Evolutionary conservation across 2,888 invertebrate genomes (phyloP).

Genomic region (Tiliacea citrago): DNA sequence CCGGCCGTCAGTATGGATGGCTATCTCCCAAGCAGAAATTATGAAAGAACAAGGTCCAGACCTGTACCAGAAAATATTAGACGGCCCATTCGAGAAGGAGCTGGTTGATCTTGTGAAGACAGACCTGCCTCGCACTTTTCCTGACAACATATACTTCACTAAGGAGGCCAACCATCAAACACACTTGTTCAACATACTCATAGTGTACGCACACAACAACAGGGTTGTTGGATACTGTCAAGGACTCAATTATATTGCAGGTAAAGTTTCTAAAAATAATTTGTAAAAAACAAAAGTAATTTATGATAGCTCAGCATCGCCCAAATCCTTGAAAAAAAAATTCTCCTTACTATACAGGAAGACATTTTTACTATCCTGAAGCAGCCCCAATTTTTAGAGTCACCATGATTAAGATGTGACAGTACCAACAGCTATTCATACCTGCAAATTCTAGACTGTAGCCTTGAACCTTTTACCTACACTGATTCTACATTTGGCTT

Average conservation of each 20-base stretch:
- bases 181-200: conserved; percentile 95
- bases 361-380: background rate
- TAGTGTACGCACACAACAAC: conserved; percentile 97
- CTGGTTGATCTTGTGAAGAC: conserved; percentile 95
- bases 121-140: conserved; percentile 98
- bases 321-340: background rate
- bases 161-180: conserved; percentile 93
- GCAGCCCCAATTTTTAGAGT: background rate
- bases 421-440: background rate
- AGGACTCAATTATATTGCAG: conserved; percentile 98
- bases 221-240: conserved; percentile 97
- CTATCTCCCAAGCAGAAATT: conserved; percentile 95
- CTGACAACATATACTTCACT: conserved; percentile 98
- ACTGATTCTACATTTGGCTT: conserved; percentile 12
- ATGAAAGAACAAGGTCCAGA: conserved; percentile 92
- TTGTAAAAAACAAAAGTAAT: background rate
- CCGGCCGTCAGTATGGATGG: conserved; percentile 95
- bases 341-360: background rate
- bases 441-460: background rate
- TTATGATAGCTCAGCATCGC: background rate
- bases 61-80: conserved; percentile 93
- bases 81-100: conserved; percentile 93
- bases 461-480: conserved; percentile 16
- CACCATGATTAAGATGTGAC: background rate
- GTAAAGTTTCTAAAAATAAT: conserved; percentile 73